Evolutionary conservation across 2,113 vertebrate genomes (phyloP).

Genomic region (Fregata magnificens): DNA sequence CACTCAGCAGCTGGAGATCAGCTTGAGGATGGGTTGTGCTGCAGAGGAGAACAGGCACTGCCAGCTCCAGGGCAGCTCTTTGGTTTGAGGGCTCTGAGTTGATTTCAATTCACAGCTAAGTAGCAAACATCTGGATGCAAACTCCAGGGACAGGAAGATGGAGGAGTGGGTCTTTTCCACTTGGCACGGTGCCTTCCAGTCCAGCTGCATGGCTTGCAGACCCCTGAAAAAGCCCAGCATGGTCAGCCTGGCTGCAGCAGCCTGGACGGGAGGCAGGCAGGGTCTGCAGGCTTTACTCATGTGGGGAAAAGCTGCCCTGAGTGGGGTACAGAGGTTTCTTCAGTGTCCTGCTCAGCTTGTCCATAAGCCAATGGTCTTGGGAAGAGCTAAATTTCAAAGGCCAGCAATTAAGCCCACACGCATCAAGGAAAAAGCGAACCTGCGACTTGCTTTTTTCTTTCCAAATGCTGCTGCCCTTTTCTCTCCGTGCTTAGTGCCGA

Average conservation of each 20-base stretch:
- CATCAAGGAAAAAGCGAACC: conserved; percentile 4
- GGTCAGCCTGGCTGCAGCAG: not conserved
- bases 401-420: conserved; percentile 23
- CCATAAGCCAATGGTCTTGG: not conserved
- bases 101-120: not conserved
- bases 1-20: not conserved
- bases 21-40: not conserved
- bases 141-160: not conserved
- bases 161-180: not conserved
- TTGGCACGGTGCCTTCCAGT: not conserved
- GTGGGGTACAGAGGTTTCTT: not conserved
- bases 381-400: conserved; percentile 18
- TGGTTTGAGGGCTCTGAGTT: not conserved
- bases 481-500: not conserved
- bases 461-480: conserved; percentile 13
- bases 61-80: not conserved
- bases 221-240: not conserved
- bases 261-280: not conserved
- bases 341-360: not conserved
- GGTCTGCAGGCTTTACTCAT: not conserved
- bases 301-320: not conserved
- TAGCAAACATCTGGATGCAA: conserved; percentile 6
- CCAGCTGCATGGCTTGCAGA: not conserved
- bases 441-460: not conserved
- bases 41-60: not conserved